phyloP scores from a whole-genome alignment of 2,797 vertebrate genomes.

The Liparis tanakae region DNA sequence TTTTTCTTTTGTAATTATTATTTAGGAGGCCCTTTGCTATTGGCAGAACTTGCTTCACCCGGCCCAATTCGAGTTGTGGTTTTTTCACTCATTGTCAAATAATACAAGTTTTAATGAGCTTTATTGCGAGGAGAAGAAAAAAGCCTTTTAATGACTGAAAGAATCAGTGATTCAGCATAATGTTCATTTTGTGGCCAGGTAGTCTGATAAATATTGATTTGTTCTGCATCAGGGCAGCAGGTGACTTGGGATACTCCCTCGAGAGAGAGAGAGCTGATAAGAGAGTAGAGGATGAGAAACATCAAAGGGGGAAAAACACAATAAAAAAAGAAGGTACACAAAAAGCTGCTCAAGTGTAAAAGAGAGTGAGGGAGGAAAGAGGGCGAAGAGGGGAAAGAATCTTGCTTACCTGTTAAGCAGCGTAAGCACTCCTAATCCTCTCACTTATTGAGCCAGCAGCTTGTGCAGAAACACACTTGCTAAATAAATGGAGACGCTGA shows the following conservation, averaged over 20 bases:
- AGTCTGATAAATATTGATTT: slow-evolving; percentile 37
- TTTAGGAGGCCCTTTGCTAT: not conserved
- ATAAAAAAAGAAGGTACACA: not conserved
- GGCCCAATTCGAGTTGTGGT: not conserved
- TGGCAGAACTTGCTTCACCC: not conserved
- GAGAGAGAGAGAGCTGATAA: slow-evolving; percentile 2
- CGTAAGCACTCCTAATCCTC: slow-evolving; percentile 65
- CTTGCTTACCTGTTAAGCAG: slow-evolving; percentile 61
- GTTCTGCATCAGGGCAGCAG: slow-evolving; percentile 13
- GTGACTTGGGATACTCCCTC: slow-evolving; percentile 3
- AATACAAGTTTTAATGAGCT: slow-evolving; percentile 29
- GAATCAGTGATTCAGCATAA: slow-evolving; percentile 32
- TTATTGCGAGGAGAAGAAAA: slow-evolving; percentile 29
- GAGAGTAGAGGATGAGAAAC: slow-evolving; percentile 2
- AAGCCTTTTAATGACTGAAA: slow-evolving; percentile 4
- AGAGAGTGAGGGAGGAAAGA: slow-evolving; percentile 11
- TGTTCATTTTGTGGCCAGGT: slow-evolving; percentile 58
- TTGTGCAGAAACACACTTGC: slow-evolving; percentile 29
- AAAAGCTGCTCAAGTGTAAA: slow-evolving; percentile 15
- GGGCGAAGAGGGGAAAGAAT: slow-evolving; percentile 28
- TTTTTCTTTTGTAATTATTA: not conserved
- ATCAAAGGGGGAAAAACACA: not conserved
- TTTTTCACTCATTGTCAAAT: slow-evolving; percentile 14
- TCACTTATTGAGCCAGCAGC: slow-evolving; percentile 54
- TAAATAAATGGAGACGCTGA: slow-evolving; percentile 8